Conservation (phyloP, 2,888 invertebrate species). For the Beris chalybata region DNA sequence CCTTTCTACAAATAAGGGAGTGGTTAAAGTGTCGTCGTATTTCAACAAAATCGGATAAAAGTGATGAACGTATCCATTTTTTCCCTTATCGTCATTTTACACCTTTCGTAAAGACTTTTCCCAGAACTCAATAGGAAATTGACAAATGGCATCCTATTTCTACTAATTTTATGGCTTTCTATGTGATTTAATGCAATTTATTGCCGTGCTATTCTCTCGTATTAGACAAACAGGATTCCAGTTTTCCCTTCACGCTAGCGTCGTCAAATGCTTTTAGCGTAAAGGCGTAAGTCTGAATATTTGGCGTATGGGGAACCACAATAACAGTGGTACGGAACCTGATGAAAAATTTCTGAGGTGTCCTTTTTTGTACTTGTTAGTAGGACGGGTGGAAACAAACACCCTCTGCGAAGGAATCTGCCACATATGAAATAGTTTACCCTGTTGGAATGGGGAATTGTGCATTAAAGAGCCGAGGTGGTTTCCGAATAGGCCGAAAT, state of each 20-base stretch:
- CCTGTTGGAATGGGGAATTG: too few relatives aligned
- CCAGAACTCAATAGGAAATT: conserved; percentile 37
- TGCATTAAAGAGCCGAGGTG: too few relatives aligned
- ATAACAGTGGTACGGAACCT: too few relatives aligned
- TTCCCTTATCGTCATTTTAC: conserved; percentile 39
- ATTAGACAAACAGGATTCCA: conserved; percentile 26
- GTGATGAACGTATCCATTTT: conserved; percentile 39
- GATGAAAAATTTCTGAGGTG: too few relatives aligned
- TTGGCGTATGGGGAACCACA: too few relatives aligned
- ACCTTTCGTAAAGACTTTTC: conserved; percentile 31
- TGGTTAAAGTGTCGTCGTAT: conserved; percentile 35
- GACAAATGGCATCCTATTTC: conserved; percentile 37
- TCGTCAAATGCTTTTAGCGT: too few relatives aligned
- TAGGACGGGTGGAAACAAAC: too few relatives aligned
- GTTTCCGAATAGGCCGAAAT: conserved; percentile 16
- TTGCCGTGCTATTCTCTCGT: conserved; percentile 29
- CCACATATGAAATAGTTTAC: too few relatives aligned
- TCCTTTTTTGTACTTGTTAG: too few relatives aligned
- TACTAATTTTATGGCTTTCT: conserved; percentile 38
- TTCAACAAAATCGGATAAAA: conserved; percentile 38
- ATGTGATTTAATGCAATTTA: conserved; percentile 38
- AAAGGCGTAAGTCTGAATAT: too few relatives aligned
- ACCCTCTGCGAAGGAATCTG: too few relatives aligned
- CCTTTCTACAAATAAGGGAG: conserved; percentile 29
- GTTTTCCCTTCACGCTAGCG: background rate